Evolutionary conservation across 2,888 invertebrate genomes (phyloP), one percentile per base, ranked within the genome.

Genomic region (Hypercompe scribonia): DNA sequence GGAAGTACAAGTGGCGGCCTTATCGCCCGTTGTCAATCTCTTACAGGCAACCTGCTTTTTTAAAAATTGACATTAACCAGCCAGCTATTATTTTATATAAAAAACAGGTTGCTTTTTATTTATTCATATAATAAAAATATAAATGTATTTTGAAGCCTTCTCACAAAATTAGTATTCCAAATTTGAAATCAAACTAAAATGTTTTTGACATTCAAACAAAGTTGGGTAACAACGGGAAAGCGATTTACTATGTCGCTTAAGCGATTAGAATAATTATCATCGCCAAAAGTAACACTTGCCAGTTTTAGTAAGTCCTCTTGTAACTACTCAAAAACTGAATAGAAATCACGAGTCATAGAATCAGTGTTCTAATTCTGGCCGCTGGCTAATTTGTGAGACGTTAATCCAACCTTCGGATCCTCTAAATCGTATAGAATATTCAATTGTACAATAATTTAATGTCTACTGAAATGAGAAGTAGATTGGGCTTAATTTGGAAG

Each of bases 351-450:
- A 21, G 21, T 65, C 68, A 58, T 68, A 65, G 68, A 72, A 72
- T 65, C 58, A 58, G 68, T 68, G 68, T 58, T 64, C 64, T 58
- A 63, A 79, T n/a, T 75, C 69, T 65, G 64, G 42, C 64, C 68
- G 72, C 68, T 72, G 67, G 36, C 68, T 75, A 72, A 82, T 82
- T 82, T 78, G 74, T 72, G 70, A 75, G 64, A 34, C 28, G 69
- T 33, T 66, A 68, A 71, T 75, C 76, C 61, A 65, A 66, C 67
- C 65, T 72, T 80, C 36, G 68, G 33, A 68, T 70, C 13, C 34
- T 39, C n/a, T 33, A 36, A 70, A 72, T 70, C 28, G 50, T 42
- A 68, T n/a, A 54, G 58, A 80, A 74, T 77, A 76, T 74, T 76
- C 76, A 68, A 64, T 73, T 75, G 68, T 79, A 71, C 70, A 63